Base-by-base conservation (phyloP, 2,888 invertebrate species). In the Mycalesis mineus region DNA sequence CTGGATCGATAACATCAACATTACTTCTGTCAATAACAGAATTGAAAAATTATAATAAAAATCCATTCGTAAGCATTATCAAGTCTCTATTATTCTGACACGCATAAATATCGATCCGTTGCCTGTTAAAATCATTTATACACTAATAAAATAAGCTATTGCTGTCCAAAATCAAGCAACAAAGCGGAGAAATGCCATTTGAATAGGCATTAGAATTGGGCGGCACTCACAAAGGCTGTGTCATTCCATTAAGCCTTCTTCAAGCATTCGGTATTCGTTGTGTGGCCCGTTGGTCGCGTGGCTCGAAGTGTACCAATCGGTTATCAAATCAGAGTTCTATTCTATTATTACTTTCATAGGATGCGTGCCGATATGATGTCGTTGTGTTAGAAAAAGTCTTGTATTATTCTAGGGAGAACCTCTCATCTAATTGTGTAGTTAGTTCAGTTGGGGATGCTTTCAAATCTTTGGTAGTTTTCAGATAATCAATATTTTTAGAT, bases 171-270 rank as follows among this genome's bases (percentile, higher is more conserved):
- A 88, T 88, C 79, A 89, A 87, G 84, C 84, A 88, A 88, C 88
- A 89, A 89, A 83, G 85, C 80, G 81, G 79, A 83, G 85, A 88
- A 84, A 88, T 88, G 87, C 88, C 86, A 88, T 87, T 83, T 89
- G 86, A 89, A 89, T 88, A 84, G 87, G 87, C 88, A 87, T 88
- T 85, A 81, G 87, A 88, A 88, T 88, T 89, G 88, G 88, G 88
- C 89, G 89, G 89, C 84, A 80, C 74, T 78, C 73, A 87, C 88
- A 89, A 89, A 88, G 88, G 82, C 82, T 77, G 76, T 88, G 88
- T 88, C 88, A 89, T 87, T 88, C 88, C 82, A 88, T 89, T 88
- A 88, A 87, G 85, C 86, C 86, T 86, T 79, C 88, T 89, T 88
- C 82, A 85, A 84, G 82, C 77, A 75, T 82, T 80, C 80, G 79